Conservation (phyloP, 1,140 invertebrate species). For the Trichoplusia ni region DNA sequence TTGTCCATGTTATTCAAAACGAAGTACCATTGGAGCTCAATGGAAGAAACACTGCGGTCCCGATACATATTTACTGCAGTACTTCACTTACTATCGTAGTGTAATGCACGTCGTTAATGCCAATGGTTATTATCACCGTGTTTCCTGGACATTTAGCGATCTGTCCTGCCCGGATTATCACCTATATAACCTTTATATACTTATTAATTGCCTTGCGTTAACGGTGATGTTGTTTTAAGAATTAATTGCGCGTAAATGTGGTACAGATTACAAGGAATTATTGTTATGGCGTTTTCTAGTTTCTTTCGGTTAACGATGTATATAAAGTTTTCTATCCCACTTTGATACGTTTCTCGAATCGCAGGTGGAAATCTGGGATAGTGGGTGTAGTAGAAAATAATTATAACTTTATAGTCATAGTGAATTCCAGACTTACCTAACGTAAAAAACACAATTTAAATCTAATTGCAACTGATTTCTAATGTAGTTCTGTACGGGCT, state of each 20-base stretch:
- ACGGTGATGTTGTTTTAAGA: background rate
- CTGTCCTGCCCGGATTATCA: background rate
- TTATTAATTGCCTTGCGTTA: background rate
- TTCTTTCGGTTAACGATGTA: too few species aligned
- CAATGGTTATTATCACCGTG: background rate
- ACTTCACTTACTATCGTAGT: background rate
- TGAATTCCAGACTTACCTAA: too few species aligned
- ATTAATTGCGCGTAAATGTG: background rate
- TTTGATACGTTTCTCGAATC: too few species aligned
- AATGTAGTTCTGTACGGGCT: too few species aligned
- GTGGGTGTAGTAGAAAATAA: too few species aligned
- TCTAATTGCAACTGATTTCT: too few species aligned
- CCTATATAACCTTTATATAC: background rate
- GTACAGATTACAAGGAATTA: too few species aligned
- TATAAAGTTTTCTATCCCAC: too few species aligned
- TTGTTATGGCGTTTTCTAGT: constrained; percentile 2
- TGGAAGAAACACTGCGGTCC: background rate
- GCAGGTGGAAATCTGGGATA: too few species aligned
- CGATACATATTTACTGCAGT: background rate
- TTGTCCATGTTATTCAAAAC: too few species aligned
- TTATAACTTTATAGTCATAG: too few species aligned
- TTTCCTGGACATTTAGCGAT: background rate
- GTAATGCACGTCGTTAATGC: background rate
- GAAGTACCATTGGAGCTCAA: background rate
- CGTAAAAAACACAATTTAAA: too few species aligned